A percentile compares a stretch with the other conserved stretches of the same genome.
Conservation (phyloP, 2,888 invertebrate genomes). For the Oscheius sp. region DNA sequence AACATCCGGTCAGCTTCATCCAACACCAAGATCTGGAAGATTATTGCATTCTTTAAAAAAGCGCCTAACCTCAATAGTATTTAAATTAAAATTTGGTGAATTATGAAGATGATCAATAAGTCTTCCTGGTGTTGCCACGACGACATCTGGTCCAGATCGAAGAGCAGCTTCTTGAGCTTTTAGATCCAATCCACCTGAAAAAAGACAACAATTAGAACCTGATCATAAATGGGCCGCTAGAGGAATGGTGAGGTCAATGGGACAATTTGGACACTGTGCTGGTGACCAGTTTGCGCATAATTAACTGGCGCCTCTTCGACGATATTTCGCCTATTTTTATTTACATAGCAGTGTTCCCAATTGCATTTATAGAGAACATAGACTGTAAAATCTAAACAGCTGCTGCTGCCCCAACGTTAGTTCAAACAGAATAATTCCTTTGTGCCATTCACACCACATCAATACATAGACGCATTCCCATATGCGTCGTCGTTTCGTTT, state of each 20-base stretch:
- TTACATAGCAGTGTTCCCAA: neutral
- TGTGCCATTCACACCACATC: conserved; percentile 27
- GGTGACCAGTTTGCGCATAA: conserved; percentile 33
- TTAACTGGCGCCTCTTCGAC: neutral
- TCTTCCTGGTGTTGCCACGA: conserved; percentile 97
- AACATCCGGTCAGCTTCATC: conserved; percentile 90
- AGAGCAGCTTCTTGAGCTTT: conserved; percentile 77
- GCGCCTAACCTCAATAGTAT: conserved; percentile 82
- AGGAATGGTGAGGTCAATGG: conserved; percentile 2
- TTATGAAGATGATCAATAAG: conserved; percentile 96
- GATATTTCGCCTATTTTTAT: conserved; percentile 5
- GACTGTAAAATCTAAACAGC: conserved; percentile 10
- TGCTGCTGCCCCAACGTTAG: conserved; percentile 5
- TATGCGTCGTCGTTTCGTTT: neutral
- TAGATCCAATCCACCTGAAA: conserved; percentile 76
- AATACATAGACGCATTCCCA: neutral
- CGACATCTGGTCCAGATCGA: conserved; percentile 91
- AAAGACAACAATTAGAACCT: conserved; percentile 13
- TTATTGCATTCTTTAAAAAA: neutral
- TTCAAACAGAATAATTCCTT: conserved; percentile 14
- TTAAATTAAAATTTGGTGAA: conserved; percentile 88
- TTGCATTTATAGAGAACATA: neutral
- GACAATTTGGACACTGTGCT: conserved; percentile 33
- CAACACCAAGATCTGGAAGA: conserved; percentile 77
- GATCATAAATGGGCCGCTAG: neutral